Percentiles rank a stretch among this genome's conserved stretches.
These are phyloP conservation scores for Mormyrops boulengeri DNA, from an alignment of 2,797 vertebrate species.

Conservation along the genomic window DNA sequence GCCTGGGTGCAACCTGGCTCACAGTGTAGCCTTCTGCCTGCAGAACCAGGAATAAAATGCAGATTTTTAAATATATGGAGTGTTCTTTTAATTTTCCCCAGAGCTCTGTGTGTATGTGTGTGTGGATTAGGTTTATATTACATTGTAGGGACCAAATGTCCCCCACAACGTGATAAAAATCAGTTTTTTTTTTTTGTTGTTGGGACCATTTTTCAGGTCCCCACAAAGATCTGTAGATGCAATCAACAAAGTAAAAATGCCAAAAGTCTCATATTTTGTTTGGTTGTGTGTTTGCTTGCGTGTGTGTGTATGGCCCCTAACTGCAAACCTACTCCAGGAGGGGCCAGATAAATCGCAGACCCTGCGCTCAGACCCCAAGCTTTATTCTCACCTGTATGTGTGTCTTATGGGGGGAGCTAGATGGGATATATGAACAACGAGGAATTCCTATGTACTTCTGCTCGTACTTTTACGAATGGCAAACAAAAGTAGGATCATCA, in stretches of 20 bases:
- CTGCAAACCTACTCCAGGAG: conserved; percentile 36
- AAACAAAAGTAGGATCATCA: background rate
- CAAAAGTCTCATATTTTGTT: no score
- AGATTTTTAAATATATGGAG: background rate
- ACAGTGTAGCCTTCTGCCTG: background rate
- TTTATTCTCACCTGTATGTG: background rate
- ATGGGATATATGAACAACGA: background rate
- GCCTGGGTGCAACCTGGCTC: background rate
- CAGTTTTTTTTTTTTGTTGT: no score
- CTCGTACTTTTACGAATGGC: background rate
- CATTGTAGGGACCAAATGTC: no score
- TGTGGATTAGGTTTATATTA: no score
- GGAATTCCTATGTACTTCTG: background rate
- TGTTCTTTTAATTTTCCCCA: background rate
- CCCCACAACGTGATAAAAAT: no score
- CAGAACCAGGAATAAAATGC: background rate
- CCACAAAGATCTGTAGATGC: no score
- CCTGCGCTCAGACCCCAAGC: background rate
- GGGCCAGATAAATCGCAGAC: background rate
- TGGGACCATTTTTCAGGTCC: no score
- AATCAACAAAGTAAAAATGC: no score
- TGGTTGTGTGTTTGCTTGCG: background rate
- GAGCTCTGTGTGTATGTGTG: background rate
- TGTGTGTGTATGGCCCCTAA: conserved; percentile 55
- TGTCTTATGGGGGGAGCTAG: background rate